Percentiles rank a stretch among this genome's conserved stretches.
Evolutionary conservation across 2,113 vertebrate genomes (phyloP).

Genomic region (Malurus alboscapulatus): DNA sequence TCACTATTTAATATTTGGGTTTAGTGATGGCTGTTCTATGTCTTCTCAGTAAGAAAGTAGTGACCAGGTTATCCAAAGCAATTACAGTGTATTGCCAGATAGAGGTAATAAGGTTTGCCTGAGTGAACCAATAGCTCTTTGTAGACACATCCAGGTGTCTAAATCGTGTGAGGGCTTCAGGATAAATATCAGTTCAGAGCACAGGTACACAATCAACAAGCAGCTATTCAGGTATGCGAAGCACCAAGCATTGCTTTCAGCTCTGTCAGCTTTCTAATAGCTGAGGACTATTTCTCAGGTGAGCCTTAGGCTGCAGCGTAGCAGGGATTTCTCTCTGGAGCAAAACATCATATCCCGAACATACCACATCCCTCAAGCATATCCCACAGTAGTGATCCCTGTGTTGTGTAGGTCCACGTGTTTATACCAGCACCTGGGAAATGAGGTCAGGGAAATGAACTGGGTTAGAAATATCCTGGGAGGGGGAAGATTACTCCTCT

Average conservation of each 20-base stretch:
- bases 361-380: neutral
- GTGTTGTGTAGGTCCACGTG: neutral
- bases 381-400: neutral
- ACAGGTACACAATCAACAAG: neutral
- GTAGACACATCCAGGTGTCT: neutral
- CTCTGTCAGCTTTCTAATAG: neutral
- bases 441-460: neutral
- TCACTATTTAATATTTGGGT: neutral
- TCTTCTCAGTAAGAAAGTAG: neutral
- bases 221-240: neutral
- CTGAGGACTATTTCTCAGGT: neutral
- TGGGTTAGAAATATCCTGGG: neutral
- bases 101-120: neutral
- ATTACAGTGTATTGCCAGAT: neutral
- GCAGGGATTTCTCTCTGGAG: neutral
- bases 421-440: neutral
- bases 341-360: neutral
- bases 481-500: neutral
- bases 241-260: neutral
- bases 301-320: neutral
- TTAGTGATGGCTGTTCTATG: neutral
- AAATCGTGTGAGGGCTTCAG: neutral
- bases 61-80: neutral
- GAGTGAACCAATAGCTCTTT: neutral
- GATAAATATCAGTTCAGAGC: neutral